Conservation (phyloP, 92 coral and sea anemone species). For the Scolanthus callimorphus region DNA sequence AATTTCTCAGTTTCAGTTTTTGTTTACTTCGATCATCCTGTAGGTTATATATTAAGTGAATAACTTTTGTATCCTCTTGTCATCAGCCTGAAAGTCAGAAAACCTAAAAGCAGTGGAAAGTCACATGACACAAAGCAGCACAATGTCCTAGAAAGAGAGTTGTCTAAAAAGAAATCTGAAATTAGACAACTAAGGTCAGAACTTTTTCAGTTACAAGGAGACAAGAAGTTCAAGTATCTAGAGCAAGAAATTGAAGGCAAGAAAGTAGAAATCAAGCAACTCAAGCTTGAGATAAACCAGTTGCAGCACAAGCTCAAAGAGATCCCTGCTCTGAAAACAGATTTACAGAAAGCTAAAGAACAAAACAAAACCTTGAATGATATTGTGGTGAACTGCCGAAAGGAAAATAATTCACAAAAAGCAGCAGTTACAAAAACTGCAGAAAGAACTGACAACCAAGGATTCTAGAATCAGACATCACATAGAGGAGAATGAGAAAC, state of each 20-base stretch:
- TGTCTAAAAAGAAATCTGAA: slow-evolving; percentile 20
- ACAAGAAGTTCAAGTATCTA: slow-evolving; percentile 1
- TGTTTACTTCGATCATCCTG: no score
- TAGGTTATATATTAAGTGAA: no score
- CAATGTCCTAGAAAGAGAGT: slow-evolving; percentile 13
- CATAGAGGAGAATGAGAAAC: slow-evolving; percentile 15
- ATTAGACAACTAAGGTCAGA: slow-evolving; percentile 17
- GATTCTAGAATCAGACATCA: slow-evolving; percentile 20
- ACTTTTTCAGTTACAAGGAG: slow-evolving; percentile 2
- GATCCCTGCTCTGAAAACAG: slow-evolving; percentile 42
- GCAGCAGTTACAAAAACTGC: slow-evolving; percentile 25
- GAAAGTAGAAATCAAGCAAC: slow-evolving; percentile 29
- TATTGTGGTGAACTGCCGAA: slow-evolving; percentile 41
- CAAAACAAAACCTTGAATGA: slow-evolving; percentile 40
- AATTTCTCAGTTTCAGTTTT: no score
- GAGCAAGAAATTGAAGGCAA: slow-evolving; percentile 36
- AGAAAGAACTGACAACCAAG: slow-evolving; percentile 20
- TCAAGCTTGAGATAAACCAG: slow-evolving; percentile 30
- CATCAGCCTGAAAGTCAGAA: no score
- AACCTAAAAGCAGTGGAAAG: no score
- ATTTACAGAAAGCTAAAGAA: slow-evolving; percentile 46
- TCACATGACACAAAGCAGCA: no score
- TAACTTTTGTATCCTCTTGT: no score
- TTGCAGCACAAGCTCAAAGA: slow-evolving; percentile 45
- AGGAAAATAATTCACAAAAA: slow-evolving; percentile 39